Evolutionary conservation across 2,888 invertebrate genomes (phyloP), one percentile per base, ranked within the genome.

Genomic region (Lasioglossum vierecki): DNA sequence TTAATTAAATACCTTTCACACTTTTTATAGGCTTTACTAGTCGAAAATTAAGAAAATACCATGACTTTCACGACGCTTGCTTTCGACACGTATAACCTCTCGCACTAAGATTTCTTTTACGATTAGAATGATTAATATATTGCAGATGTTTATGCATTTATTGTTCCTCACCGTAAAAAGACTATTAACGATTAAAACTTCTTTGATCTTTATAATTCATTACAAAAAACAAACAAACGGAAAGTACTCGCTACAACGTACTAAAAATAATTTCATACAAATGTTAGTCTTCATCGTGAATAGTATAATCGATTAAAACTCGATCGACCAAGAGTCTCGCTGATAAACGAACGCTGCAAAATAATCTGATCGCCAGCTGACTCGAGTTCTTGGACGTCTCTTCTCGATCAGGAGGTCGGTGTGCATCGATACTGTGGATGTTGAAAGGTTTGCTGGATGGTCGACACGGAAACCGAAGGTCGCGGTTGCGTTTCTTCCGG

Each of bases 351-450:
- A 53, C 22, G 53, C 22, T 6, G 49, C 8, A 2, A 22, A 22
- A 8, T 53, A 22, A 22, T 53, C 2, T 2, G 53, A 53, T 8
- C 53, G 22, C 18, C 49, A 49, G 0, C 18, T 9, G 22, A 3
- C 4, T 3, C 1, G 13, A 57, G 70, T 53, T 71, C 71, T 75
- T 66, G 63, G 44, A 53, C 63, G 70, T 41, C 60, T 63, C n/a
- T 78, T 83, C 63, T 44, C 70, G 44, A 77, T 6, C 68, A 15
- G 13, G 57, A 13, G 46, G 22, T 39, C 74, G 82, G n/a, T 74
- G n/a, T 74, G 26, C 26, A 74, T 74, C 74, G 82, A 82, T 80
- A n/a, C 70, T 13, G n/a, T 57, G 44, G 26, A 15, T 44, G 26
- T 60, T 53, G 41, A 30, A 53, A 60, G 13, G 6, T 0, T 30